phyloP scores from a whole-genome alignment of 1,140 invertebrate species.

The Caenorhabditis brenneri region DNA sequence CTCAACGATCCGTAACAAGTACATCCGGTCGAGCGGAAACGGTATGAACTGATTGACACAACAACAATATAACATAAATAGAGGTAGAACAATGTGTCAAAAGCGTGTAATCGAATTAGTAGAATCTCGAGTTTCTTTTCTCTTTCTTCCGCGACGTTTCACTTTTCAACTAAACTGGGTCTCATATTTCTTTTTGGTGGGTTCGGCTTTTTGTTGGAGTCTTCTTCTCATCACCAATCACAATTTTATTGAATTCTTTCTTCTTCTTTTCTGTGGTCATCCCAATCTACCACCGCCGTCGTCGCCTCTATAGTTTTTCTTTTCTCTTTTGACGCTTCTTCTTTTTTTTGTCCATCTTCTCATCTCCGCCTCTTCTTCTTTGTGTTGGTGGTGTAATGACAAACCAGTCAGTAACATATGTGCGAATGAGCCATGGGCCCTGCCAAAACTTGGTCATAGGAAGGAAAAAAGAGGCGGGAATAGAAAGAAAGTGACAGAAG shows the following conservation, averaged over 20 bases:
- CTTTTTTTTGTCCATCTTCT: neutral
- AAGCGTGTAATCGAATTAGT: conserved; percentile 24
- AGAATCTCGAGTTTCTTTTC: neutral
- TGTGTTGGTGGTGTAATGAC: conserved; percentile 37
- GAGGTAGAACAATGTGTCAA: neutral
- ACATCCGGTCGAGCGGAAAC: conserved; percentile 1
- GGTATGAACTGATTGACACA: neutral
- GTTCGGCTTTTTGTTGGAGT: neutral
- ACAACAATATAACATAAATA: too few species aligned
- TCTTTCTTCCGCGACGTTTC: neutral
- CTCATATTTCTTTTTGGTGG: neutral
- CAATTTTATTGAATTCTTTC: conserved; percentile 39
- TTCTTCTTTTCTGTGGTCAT: conserved; percentile 1
- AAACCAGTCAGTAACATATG: conserved; percentile 41
- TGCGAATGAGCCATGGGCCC: conserved; percentile 17
- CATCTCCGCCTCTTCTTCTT: neutral
- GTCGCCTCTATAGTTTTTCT: conserved; percentile 13
- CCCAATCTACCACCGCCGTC: conserved; percentile 10
- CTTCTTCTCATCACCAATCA: conserved; percentile 34
- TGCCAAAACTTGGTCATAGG: conserved; percentile 12
- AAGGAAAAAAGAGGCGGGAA: neutral
- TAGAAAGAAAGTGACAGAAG: neutral
- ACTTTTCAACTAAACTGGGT: conserved; percentile 9
- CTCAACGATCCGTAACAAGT: neutral
- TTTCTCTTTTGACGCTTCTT: conserved; percentile 32